A percentile compares a stretch with the other conserved stretches of the same genome.
Conservation (phyloP, 2,113 vertebrate species). For the Nicator chloris region DNA sequence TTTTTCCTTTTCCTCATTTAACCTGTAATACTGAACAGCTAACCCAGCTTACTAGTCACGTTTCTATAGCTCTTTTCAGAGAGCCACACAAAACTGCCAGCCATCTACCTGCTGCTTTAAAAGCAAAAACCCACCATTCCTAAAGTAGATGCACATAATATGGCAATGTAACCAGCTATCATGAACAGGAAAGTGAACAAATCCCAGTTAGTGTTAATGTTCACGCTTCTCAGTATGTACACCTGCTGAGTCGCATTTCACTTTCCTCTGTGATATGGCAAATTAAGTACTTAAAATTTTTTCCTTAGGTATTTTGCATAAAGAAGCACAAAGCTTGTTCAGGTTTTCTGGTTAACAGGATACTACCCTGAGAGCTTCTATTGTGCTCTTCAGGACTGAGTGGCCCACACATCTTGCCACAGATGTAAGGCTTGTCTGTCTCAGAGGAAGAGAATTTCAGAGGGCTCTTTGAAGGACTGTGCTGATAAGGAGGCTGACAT, state of each 20-base stretch:
- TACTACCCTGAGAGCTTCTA: neutral
- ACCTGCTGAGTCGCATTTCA: neutral
- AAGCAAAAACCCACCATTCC: neutral
- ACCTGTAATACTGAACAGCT: neutral
- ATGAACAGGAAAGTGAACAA: neutral
- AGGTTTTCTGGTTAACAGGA: neutral
- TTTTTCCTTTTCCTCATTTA: neutral
- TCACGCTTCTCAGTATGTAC: neutral
- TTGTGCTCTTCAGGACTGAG: neutral
- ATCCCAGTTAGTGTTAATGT: neutral
- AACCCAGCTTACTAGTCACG: neutral
- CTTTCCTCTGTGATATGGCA: neutral
- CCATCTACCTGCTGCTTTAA: neutral
- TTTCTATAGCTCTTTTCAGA: neutral
- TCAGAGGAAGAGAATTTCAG: neutral
- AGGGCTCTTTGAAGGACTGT: neutral
- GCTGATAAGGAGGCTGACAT: conserved; percentile 38
- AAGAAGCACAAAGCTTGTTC: neutral
- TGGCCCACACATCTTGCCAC: neutral
- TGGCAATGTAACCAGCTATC: neutral
- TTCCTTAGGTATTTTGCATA: neutral
- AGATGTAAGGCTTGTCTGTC: neutral
- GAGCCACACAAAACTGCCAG: neutral
- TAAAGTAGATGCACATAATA: neutral
- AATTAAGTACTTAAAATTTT: neutral